These are phyloP conservation scores for Coranthus polyacanthus DNA, from an alignment of 2,797 vertebrate genomes.

Conservation along the genomic window DNA sequence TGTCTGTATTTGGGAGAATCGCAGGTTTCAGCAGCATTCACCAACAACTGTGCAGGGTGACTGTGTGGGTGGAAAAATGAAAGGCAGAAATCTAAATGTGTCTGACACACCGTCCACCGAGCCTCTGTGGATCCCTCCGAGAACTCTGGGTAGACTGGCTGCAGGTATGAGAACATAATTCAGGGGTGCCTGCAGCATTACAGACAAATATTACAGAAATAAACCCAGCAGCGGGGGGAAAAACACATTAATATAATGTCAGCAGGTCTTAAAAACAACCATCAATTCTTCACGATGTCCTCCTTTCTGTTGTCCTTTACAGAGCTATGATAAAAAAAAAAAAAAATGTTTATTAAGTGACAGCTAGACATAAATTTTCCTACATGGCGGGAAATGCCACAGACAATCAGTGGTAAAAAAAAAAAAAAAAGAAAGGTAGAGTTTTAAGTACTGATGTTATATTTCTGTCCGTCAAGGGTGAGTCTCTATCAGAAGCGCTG, in stretches of 20 bases:
- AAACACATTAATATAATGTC: slow-evolving; percentile 45
- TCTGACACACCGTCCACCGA: slow-evolving; percentile 82
- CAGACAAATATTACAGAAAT: slow-evolving; percentile 64
- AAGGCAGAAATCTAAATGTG: slow-evolving; percentile 87
- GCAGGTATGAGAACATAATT: slow-evolving; percentile 73
- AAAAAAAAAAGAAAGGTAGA: neutral
- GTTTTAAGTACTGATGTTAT: slow-evolving; percentile 15
- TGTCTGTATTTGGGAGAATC: slow-evolving; percentile 75
- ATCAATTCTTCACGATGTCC: slow-evolving; percentile 32
- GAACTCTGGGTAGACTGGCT: slow-evolving; percentile 75
- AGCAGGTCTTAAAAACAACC: slow-evolving; percentile 31
- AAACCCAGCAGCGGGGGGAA: slow-evolving; percentile 48
- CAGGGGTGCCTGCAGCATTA: slow-evolving; percentile 57
- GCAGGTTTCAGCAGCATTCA: slow-evolving; percentile 83
- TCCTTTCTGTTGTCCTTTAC: slow-evolving; percentile 29
- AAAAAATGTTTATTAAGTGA: slow-evolving; percentile 8
- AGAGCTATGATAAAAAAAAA: slow-evolving; percentile 24
- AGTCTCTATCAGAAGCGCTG: slow-evolving; percentile 45
- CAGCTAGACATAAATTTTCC: neutral
- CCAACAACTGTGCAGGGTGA: slow-evolving; percentile 78
- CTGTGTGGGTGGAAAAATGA: slow-evolving; percentile 85
- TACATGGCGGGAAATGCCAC: slow-evolving; percentile 22
- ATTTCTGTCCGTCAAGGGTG: slow-evolving; percentile 32
- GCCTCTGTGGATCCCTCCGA: slow-evolving; percentile 74
- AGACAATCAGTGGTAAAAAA: slow-evolving; percentile 17